Conservation (phyloP, 2,797 vertebrate species). For the Geotria australis region DNA sequence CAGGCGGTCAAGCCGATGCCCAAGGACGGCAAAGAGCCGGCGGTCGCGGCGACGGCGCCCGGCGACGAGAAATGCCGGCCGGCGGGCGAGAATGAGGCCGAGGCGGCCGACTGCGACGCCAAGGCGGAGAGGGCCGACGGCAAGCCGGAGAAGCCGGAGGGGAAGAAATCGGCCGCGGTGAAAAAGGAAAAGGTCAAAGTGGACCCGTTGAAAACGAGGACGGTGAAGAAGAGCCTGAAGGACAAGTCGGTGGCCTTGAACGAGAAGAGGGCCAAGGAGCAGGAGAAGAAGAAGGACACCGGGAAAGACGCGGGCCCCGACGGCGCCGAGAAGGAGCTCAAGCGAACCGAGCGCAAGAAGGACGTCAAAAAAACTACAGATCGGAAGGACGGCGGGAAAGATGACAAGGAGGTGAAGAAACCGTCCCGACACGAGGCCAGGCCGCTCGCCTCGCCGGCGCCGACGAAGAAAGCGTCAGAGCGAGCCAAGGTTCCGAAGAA, state of each 20-base stretch:
- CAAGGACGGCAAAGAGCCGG: conserved; percentile 34
- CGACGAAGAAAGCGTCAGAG: neutral
- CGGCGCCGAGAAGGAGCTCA: conserved; percentile 35
- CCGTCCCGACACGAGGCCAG: conserved; percentile 65
- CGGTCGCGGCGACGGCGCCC: conserved; percentile 18
- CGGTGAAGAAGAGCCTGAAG: conserved; percentile 4
- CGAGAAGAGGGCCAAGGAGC: conserved; percentile 48
- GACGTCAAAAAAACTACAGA: conserved; percentile 46
- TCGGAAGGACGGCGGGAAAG: conserved; percentile 22
- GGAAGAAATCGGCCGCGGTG: conserved; percentile 45
- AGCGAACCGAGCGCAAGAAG: conserved; percentile 58
- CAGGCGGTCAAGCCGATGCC: conserved; percentile 17
- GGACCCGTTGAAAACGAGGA: conserved; percentile 42
- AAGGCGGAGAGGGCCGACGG: conserved; percentile 24
- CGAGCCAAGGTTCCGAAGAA: neutral
- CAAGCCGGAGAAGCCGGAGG: conserved; percentile 35
- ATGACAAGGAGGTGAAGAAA: conserved; percentile 45
- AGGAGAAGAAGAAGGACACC: conserved; percentile 39
- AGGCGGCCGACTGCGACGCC: conserved; percentile 28
- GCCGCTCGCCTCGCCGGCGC: conserved; percentile 36
- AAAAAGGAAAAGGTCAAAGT: conserved; percentile 40
- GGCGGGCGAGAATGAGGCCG: conserved; percentile 40
- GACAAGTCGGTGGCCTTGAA: conserved; percentile 84
- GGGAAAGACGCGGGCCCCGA: neutral
- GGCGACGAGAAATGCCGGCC: conserved; percentile 35